phyloP scores from a whole-genome alignment of 2,113 vertebrate species.

The Callaeas wilsoni region DNA sequence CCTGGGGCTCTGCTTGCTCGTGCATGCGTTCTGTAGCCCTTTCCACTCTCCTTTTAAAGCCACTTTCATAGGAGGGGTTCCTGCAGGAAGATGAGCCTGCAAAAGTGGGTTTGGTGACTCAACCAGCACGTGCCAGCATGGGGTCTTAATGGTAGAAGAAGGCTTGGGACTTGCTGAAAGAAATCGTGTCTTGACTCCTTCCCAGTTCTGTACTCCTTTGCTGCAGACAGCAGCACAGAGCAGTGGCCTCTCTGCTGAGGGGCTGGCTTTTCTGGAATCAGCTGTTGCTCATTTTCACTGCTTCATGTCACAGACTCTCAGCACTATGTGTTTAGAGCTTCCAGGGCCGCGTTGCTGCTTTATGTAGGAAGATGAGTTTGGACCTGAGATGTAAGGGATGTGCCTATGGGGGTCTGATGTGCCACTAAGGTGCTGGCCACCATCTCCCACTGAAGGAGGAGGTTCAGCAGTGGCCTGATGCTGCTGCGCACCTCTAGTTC shows the following conservation, averaged over 20 bases:
- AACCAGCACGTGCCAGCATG: rapidly evolving
- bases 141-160: not conserved
- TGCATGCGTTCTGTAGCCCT: not conserved
- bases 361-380: not conserved
- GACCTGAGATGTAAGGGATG: not conserved
- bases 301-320: too few relatives aligned
- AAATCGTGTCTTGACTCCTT: not conserved
- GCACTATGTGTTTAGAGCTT: not conserved
- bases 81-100: not conserved
- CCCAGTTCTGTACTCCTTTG: not conserved
- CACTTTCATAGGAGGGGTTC: not conserved
- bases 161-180: not conserved
- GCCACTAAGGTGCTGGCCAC: not conserved
- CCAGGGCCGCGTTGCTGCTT: not conserved
- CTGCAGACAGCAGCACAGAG: not conserved
- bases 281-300: not conserved
- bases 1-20: not conserved
- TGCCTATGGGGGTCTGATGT: not conserved
- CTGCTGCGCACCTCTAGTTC: not conserved
- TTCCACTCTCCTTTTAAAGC: not conserved
- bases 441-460: not conserved
- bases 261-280: not conserved
- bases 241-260: not conserved
- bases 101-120: not conserved
- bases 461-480: not conserved